Evolutionary conservation across 2,113 vertebrate genomes (phyloP), one percentile per base, ranked within the genome.

Genomic region (Alectura lathami): DNA sequence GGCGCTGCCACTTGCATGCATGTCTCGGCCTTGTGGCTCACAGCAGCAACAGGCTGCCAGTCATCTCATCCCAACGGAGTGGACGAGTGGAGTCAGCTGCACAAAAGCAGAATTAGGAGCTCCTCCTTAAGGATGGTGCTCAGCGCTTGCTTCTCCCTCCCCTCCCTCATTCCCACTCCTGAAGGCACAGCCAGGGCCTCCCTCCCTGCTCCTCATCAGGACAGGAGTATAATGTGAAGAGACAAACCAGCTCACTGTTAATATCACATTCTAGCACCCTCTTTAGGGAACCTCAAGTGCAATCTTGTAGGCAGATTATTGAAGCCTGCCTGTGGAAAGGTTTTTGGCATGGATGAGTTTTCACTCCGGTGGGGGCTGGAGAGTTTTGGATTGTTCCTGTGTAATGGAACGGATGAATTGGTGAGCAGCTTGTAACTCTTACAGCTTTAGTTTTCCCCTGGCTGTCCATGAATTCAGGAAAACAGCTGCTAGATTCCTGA

Each of bases 401-500:
- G 68, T 57, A 90, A 86, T 72, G 45, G 36, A 75, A 80, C 21
- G 68, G 60, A 73, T 93, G 86, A 93, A 92, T 68, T 92, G 70
- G 66, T 82, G 73, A 91, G 79, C 72, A 96, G 68, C 91, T 91
- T 94, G 60, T 83, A 95, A 80, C 30, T 93, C 75, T 86, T 53
- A 72, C 47, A 88, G 76, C 88, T 96, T 93, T 95, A 63, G 56
- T 95, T 96, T 94, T 93, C 93, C 91, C 93, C 30, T 93, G 83
- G 40, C 82, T 94, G 67, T 76, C 67, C 66, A 67, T 45, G 77
- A 82, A 93, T 93, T 92, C 78, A 77, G 62, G 38, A 94, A 95
- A 96, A 95, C 93, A 97, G 82, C 91, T 95, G 94, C 76, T 96
- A 93, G 64, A 80, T 59, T 95, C 50, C 72, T 88, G 82, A 90